Base-by-base conservation (phyloP, 2,888 invertebrate genomes). In the Hypercompe scribonia region DNA sequence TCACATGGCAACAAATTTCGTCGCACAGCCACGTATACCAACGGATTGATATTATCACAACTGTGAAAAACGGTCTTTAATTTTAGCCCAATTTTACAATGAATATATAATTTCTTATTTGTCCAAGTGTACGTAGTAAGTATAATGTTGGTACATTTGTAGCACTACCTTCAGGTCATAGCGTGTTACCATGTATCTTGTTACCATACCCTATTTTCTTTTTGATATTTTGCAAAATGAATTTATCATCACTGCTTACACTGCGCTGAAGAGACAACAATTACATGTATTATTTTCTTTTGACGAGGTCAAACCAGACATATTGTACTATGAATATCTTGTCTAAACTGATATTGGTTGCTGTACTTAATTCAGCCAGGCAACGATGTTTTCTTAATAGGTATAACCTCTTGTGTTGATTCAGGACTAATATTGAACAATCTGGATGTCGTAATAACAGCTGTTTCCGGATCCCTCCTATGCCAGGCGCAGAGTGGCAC, bases 31-130 rank as follows among this genome's bases (percentile, higher is more conserved):
- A n/a, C n/a, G n/a, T n/a, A 18, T 61, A 61, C 31, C 28, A 28
- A 61, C 75, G 74, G 31, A 61, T 61, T 61, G 31, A 31, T 61
- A 15, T 61, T 61, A 18, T 61, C 61, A 61, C 61, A 61, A 31
- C 61, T 61, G 61, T 61, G 31, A 28, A 61, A 61, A 8, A 31
- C 7, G 31, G 31, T 11, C 8, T 61, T 61, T 18, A 61, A 61
- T 28, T 61, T 31, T 61, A 61, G 31, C 31, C 61, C 61, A 61
- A 61, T 61, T 61, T 61, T 31, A 61, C 28, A 31, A 61, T 31
- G 31, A 61, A 61, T 61, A 7, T 31, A 15, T 61, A 61, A 31
- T 61, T 61, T 61, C 5, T 31, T 61, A 31, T 61, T 31, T 61
- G 31, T 61, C 2, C 61, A 61, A 61, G 61, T 61, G 61, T 15